Percentiles rank a stretch among this genome's conserved stretches.
phyloP scores from a whole-genome alignment of 2,888 invertebrate genomes.

The Lithophane ornitopus region DNA sequence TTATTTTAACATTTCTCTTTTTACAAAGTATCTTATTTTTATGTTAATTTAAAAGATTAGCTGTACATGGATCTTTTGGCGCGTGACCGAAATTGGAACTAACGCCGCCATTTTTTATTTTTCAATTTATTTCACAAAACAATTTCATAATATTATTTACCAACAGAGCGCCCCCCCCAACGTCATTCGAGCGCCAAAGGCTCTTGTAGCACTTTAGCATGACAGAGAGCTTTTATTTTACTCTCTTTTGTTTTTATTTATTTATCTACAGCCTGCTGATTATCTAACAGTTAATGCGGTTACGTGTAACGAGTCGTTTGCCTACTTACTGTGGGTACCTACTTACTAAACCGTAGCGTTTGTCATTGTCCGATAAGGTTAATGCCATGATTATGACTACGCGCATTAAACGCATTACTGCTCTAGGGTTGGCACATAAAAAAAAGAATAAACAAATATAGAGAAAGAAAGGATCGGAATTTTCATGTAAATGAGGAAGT shows the following conservation, averaged over 20 bases:
- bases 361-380: conserved; percentile 68
- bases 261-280: conserved; percentile 6
- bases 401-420: conserved; percentile 41
- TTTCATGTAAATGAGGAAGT: not conserved
- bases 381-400: conserved; percentile 64
- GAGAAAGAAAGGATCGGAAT: too few species aligned
- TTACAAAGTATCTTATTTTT: not conserved
- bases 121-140: not conserved
- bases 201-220: not conserved
- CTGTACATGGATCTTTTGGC: not conserved
- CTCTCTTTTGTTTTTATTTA: conserved; percentile 11
- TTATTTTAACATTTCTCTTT: not conserved
- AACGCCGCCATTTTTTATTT: not conserved
- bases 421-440: conserved; percentile 35
- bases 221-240: not conserved
- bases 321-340: conserved; percentile 14
- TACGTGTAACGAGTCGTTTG: conserved; percentile 39
- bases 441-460: not conserved
- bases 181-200: not conserved
- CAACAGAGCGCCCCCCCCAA: not conserved
- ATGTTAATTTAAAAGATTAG: too few species aligned
- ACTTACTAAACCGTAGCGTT: conserved; percentile 50
- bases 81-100: not conserved
- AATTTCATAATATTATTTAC: not conserved
- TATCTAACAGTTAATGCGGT: conserved; percentile 52